phyloP scores from a whole-genome alignment of 2,888 invertebrate genomes.

The Coelinius sp. region DNA sequence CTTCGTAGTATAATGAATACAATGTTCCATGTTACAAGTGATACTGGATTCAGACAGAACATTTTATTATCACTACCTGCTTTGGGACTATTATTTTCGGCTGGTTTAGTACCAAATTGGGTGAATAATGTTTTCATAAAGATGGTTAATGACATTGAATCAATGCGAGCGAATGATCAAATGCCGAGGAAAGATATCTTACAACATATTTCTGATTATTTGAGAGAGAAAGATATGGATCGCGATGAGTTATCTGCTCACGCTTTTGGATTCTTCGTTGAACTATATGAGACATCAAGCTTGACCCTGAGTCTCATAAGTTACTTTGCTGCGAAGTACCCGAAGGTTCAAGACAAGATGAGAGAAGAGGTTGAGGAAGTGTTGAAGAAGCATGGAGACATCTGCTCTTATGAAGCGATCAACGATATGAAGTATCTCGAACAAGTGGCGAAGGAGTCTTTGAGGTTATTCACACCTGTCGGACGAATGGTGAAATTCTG shows the following conservation, averaged over 20 bases:
- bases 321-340: constrained; percentile 70
- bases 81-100: constrained; percentile 27
- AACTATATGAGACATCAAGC: constrained; percentile 73
- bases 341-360: constrained; percentile 69
- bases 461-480: constrained; percentile 45
- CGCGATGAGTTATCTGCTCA: constrained; percentile 66
- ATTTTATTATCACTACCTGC: constrained; percentile 28
- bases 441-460: constrained; percentile 64
- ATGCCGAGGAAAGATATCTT: constrained; percentile 67
- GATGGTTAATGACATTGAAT: constrained; percentile 44
- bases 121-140: constrained; percentile 44
- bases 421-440: constrained; percentile 72
- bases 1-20: constrained; percentile 40
- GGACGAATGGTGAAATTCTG: constrained; percentile 46
- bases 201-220: constrained; percentile 67
- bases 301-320: constrained; percentile 70
- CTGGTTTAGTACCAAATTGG: constrained; percentile 38
- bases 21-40: constrained; percentile 20
- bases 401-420: constrained; percentile 69
- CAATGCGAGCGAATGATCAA: constrained; percentile 41
- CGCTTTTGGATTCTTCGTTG: constrained; percentile 72
- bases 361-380: constrained; percentile 68
- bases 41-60: constrained; percentile 12
- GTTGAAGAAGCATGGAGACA: constrained; percentile 59
- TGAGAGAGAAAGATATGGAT: constrained; percentile 42